Percentiles rank a stretch among this genome's conserved stretches.
phyloP scores from a whole-genome alignment of 2,113 vertebrate species.

The Perca fluviatilis region DNA sequence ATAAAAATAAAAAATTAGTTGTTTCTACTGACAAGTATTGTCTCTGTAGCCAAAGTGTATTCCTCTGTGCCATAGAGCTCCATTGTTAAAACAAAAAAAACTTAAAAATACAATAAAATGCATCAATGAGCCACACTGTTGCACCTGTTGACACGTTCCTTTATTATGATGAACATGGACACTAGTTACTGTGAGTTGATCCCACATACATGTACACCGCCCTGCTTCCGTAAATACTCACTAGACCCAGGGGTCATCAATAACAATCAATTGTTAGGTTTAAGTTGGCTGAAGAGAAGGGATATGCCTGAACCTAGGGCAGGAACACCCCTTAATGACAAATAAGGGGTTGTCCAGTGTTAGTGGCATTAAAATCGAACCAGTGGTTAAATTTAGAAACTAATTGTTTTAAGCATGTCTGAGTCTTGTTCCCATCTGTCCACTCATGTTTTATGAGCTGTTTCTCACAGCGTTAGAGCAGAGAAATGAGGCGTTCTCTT shows the following conservation, averaged over 20 bases:
- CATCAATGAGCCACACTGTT: neutral
- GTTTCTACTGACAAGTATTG: neutral
- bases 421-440: neutral
- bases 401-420: neutral
- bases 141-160: neutral
- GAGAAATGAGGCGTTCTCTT: constrained; percentile 9
- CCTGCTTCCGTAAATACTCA: neutral
- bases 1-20: neutral
- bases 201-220: neutral
- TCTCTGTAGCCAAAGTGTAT: constrained; percentile 5
- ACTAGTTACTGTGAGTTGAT: neutral
- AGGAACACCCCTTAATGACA: too few species aligned
- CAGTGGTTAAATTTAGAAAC: neutral
- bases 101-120: constrained; percentile 7
- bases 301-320: too few species aligned
- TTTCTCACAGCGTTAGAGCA: neutral
- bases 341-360: neutral
- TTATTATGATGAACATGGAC: neutral
- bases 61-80: constrained; percentile 20
- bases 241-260: too few species aligned
- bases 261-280: too few species aligned
- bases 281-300: too few species aligned
- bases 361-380: neutral
- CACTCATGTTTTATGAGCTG: neutral
- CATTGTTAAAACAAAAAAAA: constrained; percentile 18